Percentiles rank a stretch among this genome's conserved stretches.
Evolutionary conservation across 2,113 vertebrate genomes (phyloP).

Genomic region (Apodemus speciosus): DNA sequence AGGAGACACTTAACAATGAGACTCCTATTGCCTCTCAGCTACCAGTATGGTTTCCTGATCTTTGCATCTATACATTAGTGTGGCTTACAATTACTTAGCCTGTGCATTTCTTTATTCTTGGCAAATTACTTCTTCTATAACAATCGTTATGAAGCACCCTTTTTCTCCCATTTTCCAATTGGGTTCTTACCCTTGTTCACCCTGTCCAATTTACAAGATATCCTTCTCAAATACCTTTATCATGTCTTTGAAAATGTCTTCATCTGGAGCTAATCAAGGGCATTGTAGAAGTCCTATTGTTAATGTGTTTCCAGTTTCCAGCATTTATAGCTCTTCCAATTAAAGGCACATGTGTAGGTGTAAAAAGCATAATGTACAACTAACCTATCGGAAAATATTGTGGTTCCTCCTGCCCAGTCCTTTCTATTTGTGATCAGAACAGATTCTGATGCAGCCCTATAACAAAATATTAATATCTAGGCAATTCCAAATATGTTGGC

Average conservation of each 20-base stretch:
- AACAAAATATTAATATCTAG: conserved; percentile 37
- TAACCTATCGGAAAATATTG: not conserved
- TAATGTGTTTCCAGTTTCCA: not conserved
- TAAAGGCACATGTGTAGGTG: not conserved
- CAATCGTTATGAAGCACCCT: not conserved
- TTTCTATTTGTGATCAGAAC: not conserved
- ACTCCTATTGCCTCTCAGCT: not conserved
- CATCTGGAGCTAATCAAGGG: not conserved
- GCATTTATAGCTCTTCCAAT: not conserved
- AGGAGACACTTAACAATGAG: not conserved
- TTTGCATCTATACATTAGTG: not conserved
- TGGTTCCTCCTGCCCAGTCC: not conserved
- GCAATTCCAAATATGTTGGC: conserved; percentile 16
- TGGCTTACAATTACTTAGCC: not conserved
- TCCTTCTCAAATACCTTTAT: not conserved
- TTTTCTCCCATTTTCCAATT: too few species aligned
- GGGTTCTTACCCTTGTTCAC: not conserved
- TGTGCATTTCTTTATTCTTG: not conserved
- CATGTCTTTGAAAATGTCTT: not conserved
- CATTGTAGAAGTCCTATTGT: not conserved
- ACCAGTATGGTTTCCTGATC: not conserved
- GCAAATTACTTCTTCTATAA: not conserved
- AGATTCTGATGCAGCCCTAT: not conserved
- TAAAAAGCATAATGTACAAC: not conserved
- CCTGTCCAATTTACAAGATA: not conserved